These are phyloP conservation scores for Leguminivora glycinivorella DNA, from an alignment of 1,140 invertebrate genomes.

Conservation along the genomic window DNA sequence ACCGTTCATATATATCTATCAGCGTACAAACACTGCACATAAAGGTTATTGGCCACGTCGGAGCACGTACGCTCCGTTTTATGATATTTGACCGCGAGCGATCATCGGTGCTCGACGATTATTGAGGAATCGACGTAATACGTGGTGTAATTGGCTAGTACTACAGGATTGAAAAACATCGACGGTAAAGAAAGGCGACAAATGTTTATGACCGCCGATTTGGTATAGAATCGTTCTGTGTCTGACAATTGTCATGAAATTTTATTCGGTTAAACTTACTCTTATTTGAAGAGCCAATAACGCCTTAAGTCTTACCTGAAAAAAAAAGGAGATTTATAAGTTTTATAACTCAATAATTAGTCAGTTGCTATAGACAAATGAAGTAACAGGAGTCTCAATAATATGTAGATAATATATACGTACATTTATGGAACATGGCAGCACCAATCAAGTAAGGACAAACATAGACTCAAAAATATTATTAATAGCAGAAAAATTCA, in stretches of 20 bases:
- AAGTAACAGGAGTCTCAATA: too few species aligned
- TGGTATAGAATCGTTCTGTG: neutral
- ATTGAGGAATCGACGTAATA: neutral
- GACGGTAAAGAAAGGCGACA: neutral
- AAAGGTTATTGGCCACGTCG: conserved; percentile 9
- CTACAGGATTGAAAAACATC: neutral
- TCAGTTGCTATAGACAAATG: too few species aligned
- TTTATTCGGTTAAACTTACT: neutral
- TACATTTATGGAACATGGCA: too few species aligned
- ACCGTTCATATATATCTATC: neutral
- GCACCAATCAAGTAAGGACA: too few species aligned
- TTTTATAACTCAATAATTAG: neutral
- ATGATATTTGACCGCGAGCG: conserved; percentile 18
- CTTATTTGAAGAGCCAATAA: neutral
- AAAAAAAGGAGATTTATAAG: neutral
- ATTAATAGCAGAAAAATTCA: too few species aligned
- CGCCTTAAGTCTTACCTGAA: neutral
- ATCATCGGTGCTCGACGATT: conserved; percentile 19
- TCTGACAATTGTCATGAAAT: neutral
- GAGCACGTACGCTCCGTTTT: conserved; percentile 19
- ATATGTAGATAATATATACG: too few species aligned
- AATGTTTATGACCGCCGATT: too few species aligned
- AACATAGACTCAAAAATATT: too few species aligned
- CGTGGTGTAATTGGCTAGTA: neutral
- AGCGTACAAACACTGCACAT: neutral